Conservation (phyloP, 2,888 invertebrate genomes). For the Parnassius orleans region DNA sequence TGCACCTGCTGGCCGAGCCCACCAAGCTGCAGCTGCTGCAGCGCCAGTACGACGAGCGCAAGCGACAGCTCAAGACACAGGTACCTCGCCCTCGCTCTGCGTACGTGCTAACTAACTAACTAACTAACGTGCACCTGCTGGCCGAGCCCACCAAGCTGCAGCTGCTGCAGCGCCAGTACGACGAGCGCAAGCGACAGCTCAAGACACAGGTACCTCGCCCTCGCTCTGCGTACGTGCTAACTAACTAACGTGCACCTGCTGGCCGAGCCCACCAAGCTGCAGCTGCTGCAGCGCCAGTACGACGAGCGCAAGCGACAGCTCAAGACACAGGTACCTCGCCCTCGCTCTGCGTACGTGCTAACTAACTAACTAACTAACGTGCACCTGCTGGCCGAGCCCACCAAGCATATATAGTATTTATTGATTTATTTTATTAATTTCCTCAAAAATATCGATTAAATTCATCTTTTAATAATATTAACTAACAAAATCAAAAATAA, state of each 20-base stretch:
- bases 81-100: conserved; percentile 84
- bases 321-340: conserved; percentile 57
- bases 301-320: conserved; percentile 85
- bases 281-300: conserved; percentile 91
- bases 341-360: too few species aligned
- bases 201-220: conserved; percentile 85
- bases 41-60: conserved; percentile 93
- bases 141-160: conserved; percentile 99
- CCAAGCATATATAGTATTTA: neutral
- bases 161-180: conserved; percentile 92
- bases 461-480: too few species aligned
- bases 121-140: conserved; percentile 91
- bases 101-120: conserved; percentile 72
- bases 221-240: too few species aligned
- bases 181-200: conserved; percentile 92
- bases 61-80: conserved; percentile 90
- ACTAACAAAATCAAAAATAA: too few species aligned
- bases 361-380: too few species aligned
- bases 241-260: conserved; percentile 91
- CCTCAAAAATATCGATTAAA: too few species aligned
- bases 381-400: neutral
- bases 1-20: conserved; percentile 84
- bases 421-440: too few species aligned
- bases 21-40: conserved; percentile 69
- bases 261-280: neutral